phyloP scores from a whole-genome alignment of 2,888 invertebrate genomes.

The Sesamia inferens region DNA sequence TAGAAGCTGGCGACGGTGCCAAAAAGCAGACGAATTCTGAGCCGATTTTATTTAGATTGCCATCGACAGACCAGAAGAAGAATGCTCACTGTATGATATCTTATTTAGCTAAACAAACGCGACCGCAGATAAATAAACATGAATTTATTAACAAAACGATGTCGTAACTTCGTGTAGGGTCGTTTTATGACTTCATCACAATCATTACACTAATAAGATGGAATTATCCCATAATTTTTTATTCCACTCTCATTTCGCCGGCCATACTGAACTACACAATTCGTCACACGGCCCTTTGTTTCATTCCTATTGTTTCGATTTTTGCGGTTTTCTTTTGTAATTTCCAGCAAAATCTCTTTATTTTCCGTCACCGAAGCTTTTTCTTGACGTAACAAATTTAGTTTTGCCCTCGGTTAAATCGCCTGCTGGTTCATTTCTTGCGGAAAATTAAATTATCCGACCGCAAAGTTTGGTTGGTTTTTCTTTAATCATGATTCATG shows the following conservation, averaged over 20 bases:
- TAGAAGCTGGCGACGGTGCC: no score
- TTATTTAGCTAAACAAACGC: slow-evolving; percentile 19
- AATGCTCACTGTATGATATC: neutral
- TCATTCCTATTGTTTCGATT: slow-evolving; percentile 77
- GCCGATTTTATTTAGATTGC: no score
- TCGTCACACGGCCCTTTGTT: slow-evolving; percentile 75
- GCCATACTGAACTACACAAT: slow-evolving; percentile 66
- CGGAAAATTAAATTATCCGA: slow-evolving; percentile 54
- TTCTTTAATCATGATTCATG: slow-evolving; percentile 69
- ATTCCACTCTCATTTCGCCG: slow-evolving; percentile 49
- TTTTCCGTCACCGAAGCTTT: slow-evolving; percentile 73
- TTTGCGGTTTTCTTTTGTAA: slow-evolving; percentile 79
- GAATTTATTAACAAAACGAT: slow-evolving; percentile 8
- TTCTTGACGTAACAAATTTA: slow-evolving; percentile 65
- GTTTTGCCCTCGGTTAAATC: slow-evolving; percentile 52
- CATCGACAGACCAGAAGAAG: no score
- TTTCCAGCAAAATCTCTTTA: slow-evolving; percentile 77
- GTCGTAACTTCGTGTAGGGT: slow-evolving; percentile 28
- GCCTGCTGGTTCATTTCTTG: slow-evolving; percentile 22
- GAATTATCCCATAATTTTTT: slow-evolving; percentile 53
- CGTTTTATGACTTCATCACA: slow-evolving; percentile 31
- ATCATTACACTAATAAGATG: slow-evolving; percentile 59
- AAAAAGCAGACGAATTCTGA: no score
- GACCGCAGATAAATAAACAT: slow-evolving; percentile 27
- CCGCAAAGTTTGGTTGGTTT: slow-evolving; percentile 59